Evolutionary conservation across 1,140 invertebrate genomes (phyloP).

Genomic region (Eriosoma lanigerum): DNA sequence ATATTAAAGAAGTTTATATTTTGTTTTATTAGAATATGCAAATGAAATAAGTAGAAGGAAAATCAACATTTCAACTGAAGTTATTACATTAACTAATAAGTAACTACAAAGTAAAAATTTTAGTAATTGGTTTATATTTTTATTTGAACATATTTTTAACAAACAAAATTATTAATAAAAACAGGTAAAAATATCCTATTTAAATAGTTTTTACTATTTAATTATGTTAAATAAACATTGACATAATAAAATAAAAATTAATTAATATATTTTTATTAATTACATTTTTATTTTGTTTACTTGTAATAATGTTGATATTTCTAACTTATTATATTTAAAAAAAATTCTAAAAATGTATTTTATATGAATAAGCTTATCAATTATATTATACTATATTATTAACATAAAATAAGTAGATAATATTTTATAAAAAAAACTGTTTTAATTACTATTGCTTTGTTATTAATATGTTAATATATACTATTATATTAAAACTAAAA

Average conservation of each 20-base stretch:
- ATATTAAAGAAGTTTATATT: not conserved
- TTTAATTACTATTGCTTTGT: too few relatives aligned
- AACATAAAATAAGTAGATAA: too few relatives aligned
- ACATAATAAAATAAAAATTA: too few relatives aligned
- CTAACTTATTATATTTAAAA: not conserved
- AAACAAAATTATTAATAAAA: not conserved
- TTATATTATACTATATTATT: too few relatives aligned
- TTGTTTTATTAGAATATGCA: not conserved
- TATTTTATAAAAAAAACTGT: too few relatives aligned
- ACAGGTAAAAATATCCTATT: not conserved
- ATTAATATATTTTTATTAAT: not conserved
- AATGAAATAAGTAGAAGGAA: not conserved
- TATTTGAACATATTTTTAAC: not conserved
- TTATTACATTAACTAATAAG: not conserved
- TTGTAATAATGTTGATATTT: not conserved
- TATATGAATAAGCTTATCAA: too few relatives aligned
- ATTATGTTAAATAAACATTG: not conserved
- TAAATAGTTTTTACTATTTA: not conserved
- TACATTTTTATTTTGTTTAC: not conserved
- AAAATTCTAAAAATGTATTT: too few relatives aligned
- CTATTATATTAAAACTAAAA: too few relatives aligned
- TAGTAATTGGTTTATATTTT: not conserved
- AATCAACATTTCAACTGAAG: not conserved
- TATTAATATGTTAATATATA: too few relatives aligned
- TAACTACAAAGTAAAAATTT: not conserved